A percentile compares a stretch with the other conserved stretches of the same genome.
phyloP scores from a whole-genome alignment of 2,888 invertebrate genomes.

The Unio pictorum region DNA sequence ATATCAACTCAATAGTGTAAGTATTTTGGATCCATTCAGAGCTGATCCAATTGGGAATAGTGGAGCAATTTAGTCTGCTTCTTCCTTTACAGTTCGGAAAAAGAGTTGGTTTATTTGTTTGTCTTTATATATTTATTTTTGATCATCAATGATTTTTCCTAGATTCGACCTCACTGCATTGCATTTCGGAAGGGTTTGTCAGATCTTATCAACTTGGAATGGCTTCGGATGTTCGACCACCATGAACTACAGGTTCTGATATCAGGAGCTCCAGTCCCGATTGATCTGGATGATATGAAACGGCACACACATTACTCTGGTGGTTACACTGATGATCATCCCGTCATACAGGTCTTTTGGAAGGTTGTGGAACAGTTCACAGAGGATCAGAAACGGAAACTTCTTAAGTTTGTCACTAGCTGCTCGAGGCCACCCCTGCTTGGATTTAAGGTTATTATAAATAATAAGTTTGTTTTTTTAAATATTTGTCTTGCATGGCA shows the following conservation, averaged over 20 bases:
- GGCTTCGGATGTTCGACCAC: slow-evolving; percentile 95
- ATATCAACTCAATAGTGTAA: no score
- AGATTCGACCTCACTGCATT: slow-evolving; percentile 83
- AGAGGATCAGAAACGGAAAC: slow-evolving; percentile 82
- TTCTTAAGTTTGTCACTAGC: slow-evolving; percentile 98
- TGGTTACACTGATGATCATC: slow-evolving; percentile 87
- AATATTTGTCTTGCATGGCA: no score
- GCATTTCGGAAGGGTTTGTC: slow-evolving; percentile 92
- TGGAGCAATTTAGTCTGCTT: no score
- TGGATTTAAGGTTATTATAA: slow-evolving; percentile 87
- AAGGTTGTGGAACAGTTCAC: slow-evolving; percentile 86
- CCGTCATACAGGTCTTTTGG: slow-evolving; percentile 92
- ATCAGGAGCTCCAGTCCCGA: slow-evolving; percentile 94
- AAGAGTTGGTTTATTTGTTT: not conserved
- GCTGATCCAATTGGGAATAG: no score
- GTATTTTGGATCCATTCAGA: no score
- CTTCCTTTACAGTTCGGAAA: not conserved
- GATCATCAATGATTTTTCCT: slow-evolving; percentile 10
- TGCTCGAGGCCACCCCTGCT: slow-evolving; percentile 96
- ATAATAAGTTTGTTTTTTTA: no score
- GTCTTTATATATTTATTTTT: not conserved
- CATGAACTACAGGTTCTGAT: slow-evolving; percentile 97
- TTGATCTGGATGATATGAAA: slow-evolving; percentile 91
- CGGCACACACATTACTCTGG: slow-evolving; percentile 91
- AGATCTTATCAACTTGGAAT: slow-evolving; percentile 91